Evolutionary conservation across 2,888 invertebrate species (phyloP), one percentile per base, ranked within the genome.

Genomic region (Idaea aversata): DNA sequence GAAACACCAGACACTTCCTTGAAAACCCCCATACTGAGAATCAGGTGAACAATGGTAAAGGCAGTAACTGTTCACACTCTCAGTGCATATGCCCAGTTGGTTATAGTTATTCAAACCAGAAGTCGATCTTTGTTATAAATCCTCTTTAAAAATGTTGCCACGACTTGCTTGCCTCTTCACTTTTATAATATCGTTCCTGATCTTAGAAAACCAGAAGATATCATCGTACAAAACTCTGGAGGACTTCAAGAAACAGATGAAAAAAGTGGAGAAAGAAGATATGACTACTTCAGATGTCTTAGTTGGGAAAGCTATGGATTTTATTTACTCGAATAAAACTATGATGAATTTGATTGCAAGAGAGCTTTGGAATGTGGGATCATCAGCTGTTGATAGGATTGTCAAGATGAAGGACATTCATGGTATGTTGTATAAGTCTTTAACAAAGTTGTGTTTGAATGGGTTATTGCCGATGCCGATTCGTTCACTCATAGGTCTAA

Each of bases 341-440:
- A 71, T 91, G 5, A 90, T 91, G 90, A 86, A 82, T 67, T 73
- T 91, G 47, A 75, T 91, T 2, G 91, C 91, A 0, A 77, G 85
- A 57, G 90, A 91, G 62, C 70, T 91, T 13, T 91, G 91, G 91
- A 87, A 90, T 58, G 75, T 88, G 4, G 91, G 91, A 0, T 83
- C 90, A 0, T 79, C 68, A 25, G 86, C 86, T 2, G 85, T 91
- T 47, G 90, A 91, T 67, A 86, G 70, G 57, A 86, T 90, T 64
- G 88, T 88, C 15, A 83, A 85, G 61, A 57, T 83, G 3, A 86
- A 86, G 77, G 81, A 84, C 78, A 68, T 72, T 72, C 72, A 71
- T 63, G 67, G 72, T 73, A 59, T 70, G 72, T 67, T 47, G 10
- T 15, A n/a, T 65, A 3, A 1, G 4, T 36, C 25, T 25, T 25